Evolutionary conservation across 2,888 invertebrate species (phyloP).

Genomic region (Eurytoma adleriae): DNA sequence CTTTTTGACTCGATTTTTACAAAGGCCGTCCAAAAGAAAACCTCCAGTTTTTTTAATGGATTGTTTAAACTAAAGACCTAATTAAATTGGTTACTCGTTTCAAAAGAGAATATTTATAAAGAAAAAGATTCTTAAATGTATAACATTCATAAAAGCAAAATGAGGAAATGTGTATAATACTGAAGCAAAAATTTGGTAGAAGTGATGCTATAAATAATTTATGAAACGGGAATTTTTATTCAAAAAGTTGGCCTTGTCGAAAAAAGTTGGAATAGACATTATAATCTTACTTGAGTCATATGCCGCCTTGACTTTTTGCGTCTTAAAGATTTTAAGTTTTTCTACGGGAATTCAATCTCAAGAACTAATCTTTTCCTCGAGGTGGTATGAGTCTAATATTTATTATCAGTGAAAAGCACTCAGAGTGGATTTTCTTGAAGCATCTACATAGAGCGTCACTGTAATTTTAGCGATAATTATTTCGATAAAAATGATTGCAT

Average conservation of each 20-base stretch:
- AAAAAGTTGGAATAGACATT: background rate
- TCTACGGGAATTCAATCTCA: constrained; percentile 1
- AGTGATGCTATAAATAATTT: background rate
- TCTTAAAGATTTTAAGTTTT: constrained; percentile 3
- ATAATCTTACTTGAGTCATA: background rate
- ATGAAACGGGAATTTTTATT: background rate
- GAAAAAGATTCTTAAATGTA: too few species aligned
- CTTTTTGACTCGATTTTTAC: background rate
- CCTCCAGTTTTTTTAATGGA: too few species aligned
- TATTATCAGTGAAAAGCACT: background rate
- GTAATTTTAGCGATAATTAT: constrained; percentile 9
- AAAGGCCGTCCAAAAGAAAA: too few species aligned
- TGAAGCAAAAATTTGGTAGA: background rate
- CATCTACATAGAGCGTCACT: background rate
- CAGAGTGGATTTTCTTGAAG: background rate
- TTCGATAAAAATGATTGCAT: background rate
- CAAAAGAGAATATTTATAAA: too few species aligned
- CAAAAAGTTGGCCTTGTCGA: background rate
- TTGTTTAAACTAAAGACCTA: too few species aligned
- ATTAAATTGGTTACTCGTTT: too few species aligned
- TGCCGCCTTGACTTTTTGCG: background rate
- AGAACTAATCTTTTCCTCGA: constrained; percentile 11
- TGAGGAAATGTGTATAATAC: too few species aligned
- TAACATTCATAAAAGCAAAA: too few species aligned
- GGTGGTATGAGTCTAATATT: constrained; percentile 1